Base-by-base conservation (phyloP, 2,888 invertebrate genomes). In the Polymixis lichenea region DNA sequence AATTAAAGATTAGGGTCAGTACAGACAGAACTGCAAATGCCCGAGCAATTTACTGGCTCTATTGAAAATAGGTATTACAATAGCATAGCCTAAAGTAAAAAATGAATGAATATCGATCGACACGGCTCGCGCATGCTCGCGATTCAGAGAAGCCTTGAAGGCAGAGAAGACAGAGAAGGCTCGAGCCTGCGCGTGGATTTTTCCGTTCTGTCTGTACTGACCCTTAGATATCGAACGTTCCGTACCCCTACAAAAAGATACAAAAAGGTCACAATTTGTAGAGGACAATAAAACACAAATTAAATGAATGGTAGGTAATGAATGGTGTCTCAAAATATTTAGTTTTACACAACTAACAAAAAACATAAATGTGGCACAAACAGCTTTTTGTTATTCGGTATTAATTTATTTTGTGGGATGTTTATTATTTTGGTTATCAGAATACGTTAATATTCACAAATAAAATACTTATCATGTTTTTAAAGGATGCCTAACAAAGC, bases 301-400 rank as follows among this genome's bases (percentile, higher is more conserved):
- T 55, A 4, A 43, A 62, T 22, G 1, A 56, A 56, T 7, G 25
- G 15, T 25, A 25, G 49, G 0, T 55, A n/a, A n/a, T n/a, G n/a
- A 62, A 55, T 46, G 22, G 11, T 73, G 0, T 61, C 53, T 43
- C 61, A 55, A 75, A 74, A 55, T 9, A 46, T 46, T 25, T 51
- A 11, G 32, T 53, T 53, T 19, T 17, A 72, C 22, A 17, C 17
- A 17, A 28, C 22, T 5, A 19, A 28, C 61, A n/a, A n/a, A n/a
- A n/a, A n/a, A n/a, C n/a, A n/a, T n/a, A n/a, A 19, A 6, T 1
- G 1, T 19, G n/a, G 25, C n/a, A 28, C 38, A 51, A 77, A 79
- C 62, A 43, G 19, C 38, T 77, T 68, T 64, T 79, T 69, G 28
- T 51, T 43, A 32, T 28, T 62, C 19, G 13, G 17, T 55, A 69